Evolutionary conservation across 2,797 vertebrate species (phyloP), one percentile per base, ranked within the genome.

Genomic region (Harpagifer antarcticus): DNA sequence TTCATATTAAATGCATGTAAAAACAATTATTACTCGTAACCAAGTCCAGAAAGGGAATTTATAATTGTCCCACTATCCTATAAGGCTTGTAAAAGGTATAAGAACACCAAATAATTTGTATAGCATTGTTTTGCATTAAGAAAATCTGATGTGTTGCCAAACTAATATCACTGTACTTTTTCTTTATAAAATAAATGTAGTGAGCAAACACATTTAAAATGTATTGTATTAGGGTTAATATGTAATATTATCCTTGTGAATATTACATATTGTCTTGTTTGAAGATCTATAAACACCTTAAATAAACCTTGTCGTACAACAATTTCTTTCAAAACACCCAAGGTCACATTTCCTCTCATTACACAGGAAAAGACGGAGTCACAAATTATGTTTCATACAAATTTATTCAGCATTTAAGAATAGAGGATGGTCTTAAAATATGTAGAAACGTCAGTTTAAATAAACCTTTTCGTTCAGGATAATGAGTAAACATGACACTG

Each of bases 351-450:
- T 37, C 3, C 27, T 50, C 27, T 40, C 31, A 20, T 64, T 68
- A 17, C 40, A 80, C 79, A 90, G 27, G 73, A 90, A 84, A 84
- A 79, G 70, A 88, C 79, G 49, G 83, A 92, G 82, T 88, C 93
- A 85, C 31, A 74, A 71, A 77, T 88, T 63, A 86, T 85, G 76
- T 94, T 95, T 95, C 87, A 67, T 96, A 95, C 90, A 96, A 96
- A 96, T 96, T 96, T 96, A 96, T 96, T 96, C 92, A 92, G 92
- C 92, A 93, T 95, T 96, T 95, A 94, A 94, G 94, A 95, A 95
- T 95, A 95, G 91, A 94, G 92, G 94, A 94, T 95, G 94, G 92
- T 94, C 91, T 95, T 94, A 92, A 95, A 96, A 94, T 95, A 93
- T 93, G 91, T 94, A 96, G 94, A 95, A 95, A 96, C 94, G 92